Percentiles rank a stretch among this genome's conserved stretches.
Conservation (phyloP, 2,888 invertebrate species). For the Graphium colonna region DNA sequence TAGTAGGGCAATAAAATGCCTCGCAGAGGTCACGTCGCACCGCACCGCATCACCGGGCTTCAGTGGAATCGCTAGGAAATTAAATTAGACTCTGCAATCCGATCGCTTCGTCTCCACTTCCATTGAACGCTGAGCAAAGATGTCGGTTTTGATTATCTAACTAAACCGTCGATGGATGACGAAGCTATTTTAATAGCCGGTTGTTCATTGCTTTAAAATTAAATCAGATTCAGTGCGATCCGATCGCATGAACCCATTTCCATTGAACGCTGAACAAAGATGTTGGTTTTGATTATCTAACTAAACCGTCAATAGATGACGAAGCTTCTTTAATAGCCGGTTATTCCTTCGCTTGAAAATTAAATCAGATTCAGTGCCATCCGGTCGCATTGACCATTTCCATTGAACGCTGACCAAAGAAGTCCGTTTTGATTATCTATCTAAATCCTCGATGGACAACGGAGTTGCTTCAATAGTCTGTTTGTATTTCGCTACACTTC, state of each 20-base stretch:
- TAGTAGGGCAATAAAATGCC: slow-evolving; percentile 33
- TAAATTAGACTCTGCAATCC: slow-evolving; percentile 23
- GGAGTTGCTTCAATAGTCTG: neutral
- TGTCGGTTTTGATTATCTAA: slow-evolving; percentile 1
- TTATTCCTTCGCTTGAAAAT: slow-evolving; percentile 7
- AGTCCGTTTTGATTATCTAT: slow-evolving; percentile 1
- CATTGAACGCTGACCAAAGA: neutral
- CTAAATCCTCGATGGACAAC: slow-evolving; percentile 12
- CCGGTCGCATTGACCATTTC: slow-evolving; percentile 17
- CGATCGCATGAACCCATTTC: slow-evolving; percentile 18
- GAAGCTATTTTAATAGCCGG: neutral
- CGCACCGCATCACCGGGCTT: slow-evolving; percentile 10
- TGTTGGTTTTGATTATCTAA: slow-evolving; percentile 2
- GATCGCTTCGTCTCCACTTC: slow-evolving; percentile 19
- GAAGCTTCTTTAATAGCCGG: neutral
- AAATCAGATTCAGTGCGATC: slow-evolving; percentile 7
- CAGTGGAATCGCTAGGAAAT: slow-evolving; percentile 36
- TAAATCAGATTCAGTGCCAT: slow-evolving; percentile 9
- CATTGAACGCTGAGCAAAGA: neutral
- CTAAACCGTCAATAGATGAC: slow-evolving; percentile 13
- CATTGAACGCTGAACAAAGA: neutral
- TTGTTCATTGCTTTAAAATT: slow-evolving; percentile 8
- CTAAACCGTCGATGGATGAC: slow-evolving; percentile 13
- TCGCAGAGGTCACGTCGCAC: slow-evolving; percentile 32
- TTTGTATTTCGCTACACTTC: too few relatives aligned